Base-by-base conservation (phyloP, 2,113 vertebrate genomes). In the Tinamus guttatus region DNA sequence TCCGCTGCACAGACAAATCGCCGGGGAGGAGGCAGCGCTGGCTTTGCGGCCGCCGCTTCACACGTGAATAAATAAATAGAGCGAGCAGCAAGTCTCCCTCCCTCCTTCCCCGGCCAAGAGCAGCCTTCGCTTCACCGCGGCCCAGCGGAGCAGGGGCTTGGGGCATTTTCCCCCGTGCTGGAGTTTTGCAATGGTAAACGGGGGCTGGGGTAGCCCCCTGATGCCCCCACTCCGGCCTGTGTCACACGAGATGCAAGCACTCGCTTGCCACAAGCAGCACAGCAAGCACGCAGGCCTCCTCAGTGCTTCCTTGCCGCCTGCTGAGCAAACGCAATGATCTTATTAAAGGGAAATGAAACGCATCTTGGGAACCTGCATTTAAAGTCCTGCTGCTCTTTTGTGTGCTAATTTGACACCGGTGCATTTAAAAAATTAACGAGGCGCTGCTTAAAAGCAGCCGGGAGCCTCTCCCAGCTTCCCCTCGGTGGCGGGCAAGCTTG, bases 401-500 rank as follows among this genome's bases (percentile, higher is more conserved):
- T 94, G 95, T 93, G 92, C 90, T 96, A 92, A 96, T 96, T 96
- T 94, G 92, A 96, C 92, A 95, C 70, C 43, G 54, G 90, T 88
- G 90, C 88, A 4, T 87, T 95, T 97, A 93, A 96, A 95, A 97
- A 90, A 97, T 97, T 95, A 95, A 97, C 67, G 11, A 96, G 93
- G 88, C 11, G 0, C 90, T 97, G 94, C 93, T 95, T 96, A 89
- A 96, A 97, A 96, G 94, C 80, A 75, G 89, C 83, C 12, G 14
- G 90, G 83, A 94, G 86, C 92, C 92, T 90, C 95, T 95, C 95
- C 92, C 93, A 89, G 93, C 93, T 95, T 96, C 88, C 80, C 85
- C 85, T 88, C 6, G 10, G 83, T 93, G 92, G 94, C 77, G 92
- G 93, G 95, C 94, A 90, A 95, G 93, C 93, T 95, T 83, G 93